Evolutionary conservation across 2,113 vertebrate species (phyloP).

Genomic region (Acanthochromis polyacanthus): DNA sequence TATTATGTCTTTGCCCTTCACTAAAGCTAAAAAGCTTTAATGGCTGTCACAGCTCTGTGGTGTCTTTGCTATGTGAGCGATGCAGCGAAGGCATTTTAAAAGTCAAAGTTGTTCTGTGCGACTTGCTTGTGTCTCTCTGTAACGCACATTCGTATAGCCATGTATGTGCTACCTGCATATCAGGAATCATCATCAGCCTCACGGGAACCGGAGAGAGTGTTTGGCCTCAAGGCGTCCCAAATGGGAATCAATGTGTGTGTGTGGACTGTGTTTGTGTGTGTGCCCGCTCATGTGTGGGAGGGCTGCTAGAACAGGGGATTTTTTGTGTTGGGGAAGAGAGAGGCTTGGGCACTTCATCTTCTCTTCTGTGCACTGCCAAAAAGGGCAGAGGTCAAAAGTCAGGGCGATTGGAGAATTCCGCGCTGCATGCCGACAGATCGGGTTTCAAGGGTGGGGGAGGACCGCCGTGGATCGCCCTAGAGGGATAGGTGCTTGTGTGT

Average conservation of each 20-base stretch:
- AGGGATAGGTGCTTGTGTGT: slow-evolving; percentile 82
- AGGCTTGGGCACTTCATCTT: slow-evolving; percentile 89
- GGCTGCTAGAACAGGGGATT: slow-evolving; percentile 86
- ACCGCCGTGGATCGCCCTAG: slow-evolving; percentile 72
- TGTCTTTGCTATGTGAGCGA: slow-evolving; percentile 21
- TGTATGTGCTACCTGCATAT: slow-evolving; percentile 73
- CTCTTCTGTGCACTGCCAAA: slow-evolving; percentile 88
- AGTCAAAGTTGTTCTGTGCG: slow-evolving; percentile 28
- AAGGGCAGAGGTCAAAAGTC: slow-evolving; percentile 89
- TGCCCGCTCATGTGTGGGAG: slow-evolving; percentile 74
- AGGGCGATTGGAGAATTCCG: slow-evolving; percentile 90
- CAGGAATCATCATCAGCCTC: slow-evolving; percentile 71
- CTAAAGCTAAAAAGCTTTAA: slow-evolving; percentile 36
- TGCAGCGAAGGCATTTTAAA: slow-evolving; percentile 19
- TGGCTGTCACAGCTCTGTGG: slow-evolving; percentile 14
- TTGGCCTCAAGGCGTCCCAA: slow-evolving; percentile 72
- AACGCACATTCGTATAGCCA: slow-evolving; percentile 12
- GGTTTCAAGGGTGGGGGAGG: slow-evolving; percentile 82
- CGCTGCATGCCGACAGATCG: slow-evolving; percentile 88
- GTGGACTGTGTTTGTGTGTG: slow-evolving; percentile 44
- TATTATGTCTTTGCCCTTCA: slow-evolving; percentile 24
- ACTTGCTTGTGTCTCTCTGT: no score
- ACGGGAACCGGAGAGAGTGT: slow-evolving; percentile 70
- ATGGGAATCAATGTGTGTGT: slow-evolving; percentile 68
- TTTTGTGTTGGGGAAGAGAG: slow-evolving; percentile 86